Evolutionary conservation across 2,888 invertebrate species (phyloP).

Genomic region (Anoncus sp.): DNA sequence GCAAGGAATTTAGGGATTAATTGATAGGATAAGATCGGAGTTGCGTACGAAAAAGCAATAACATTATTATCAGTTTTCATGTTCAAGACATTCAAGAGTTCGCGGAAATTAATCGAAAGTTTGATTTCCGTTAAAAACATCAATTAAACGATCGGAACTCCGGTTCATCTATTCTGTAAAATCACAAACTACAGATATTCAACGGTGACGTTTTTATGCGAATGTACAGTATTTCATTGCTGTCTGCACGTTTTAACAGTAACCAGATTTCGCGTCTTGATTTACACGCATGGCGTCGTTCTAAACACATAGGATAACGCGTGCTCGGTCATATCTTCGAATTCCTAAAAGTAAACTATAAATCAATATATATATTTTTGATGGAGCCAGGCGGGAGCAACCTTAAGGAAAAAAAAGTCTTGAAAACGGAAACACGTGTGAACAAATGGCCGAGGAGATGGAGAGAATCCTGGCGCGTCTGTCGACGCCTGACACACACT

Average conservation of each 20-base stretch:
- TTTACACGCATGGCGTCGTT: slow-evolving; percentile 46
- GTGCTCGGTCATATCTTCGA: slow-evolving; percentile 47
- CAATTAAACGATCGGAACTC: too few relatives aligned
- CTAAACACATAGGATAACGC: slow-evolving; percentile 36
- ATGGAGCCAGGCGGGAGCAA: slow-evolving; percentile 64
- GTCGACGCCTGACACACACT: slow-evolving; percentile 33
- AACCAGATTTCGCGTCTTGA: slow-evolving; percentile 43
- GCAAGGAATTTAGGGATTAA: background rate
- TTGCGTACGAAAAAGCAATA: background rate
- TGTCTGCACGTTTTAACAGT: slow-evolving; percentile 54
- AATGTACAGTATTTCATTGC: slow-evolving; percentile 35
- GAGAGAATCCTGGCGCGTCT: slow-evolving; percentile 36
- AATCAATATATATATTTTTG: slow-evolving; percentile 73
- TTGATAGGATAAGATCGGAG: background rate
- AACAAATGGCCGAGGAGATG: slow-evolving; percentile 69
- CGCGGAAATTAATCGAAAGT: background rate
- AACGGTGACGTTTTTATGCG: slow-evolving; percentile 21
- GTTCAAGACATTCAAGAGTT: background rate
- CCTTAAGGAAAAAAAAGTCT: slow-evolving; percentile 58
- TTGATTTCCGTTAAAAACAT: background rate
- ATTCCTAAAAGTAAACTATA: slow-evolving; percentile 72
- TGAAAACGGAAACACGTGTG: slow-evolving; percentile 71
- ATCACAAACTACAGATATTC: slow-evolving; percentile 19
- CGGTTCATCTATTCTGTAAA: background rate
- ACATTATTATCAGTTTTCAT: background rate